phyloP scores from a whole-genome alignment of 2,113 vertebrate genomes.

The Paradisaea rubra region DNA sequence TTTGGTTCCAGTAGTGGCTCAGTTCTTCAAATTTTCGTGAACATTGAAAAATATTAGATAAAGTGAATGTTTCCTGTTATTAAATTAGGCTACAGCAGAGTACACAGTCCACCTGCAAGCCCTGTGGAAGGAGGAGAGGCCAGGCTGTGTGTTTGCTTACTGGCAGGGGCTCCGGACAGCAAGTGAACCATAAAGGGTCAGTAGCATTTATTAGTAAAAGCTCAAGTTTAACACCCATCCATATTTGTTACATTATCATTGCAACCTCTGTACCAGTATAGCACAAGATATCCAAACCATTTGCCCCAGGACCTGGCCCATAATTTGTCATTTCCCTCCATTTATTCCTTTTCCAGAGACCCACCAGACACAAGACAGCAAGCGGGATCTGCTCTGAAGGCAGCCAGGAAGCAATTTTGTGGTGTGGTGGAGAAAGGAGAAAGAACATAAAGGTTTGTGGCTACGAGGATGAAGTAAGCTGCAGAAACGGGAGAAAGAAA shows the following conservation, averaged over 20 bases:
- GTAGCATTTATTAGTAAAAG: background rate
- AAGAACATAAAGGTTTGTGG: background rate
- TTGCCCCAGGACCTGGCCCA: background rate
- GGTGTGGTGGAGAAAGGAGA: background rate
- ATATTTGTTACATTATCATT: background rate
- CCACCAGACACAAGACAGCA: background rate
- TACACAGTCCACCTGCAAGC: background rate
- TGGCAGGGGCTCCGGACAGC: background rate
- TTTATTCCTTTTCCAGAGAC: background rate
- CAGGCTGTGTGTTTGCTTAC: background rate
- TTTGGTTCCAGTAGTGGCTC: background rate
- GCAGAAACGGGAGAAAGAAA: background rate
- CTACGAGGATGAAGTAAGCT: background rate
- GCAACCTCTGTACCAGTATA: background rate
- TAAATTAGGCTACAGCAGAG: background rate
- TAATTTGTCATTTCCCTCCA: background rate
- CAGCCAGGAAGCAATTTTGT: background rate
- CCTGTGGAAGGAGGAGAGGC: background rate
- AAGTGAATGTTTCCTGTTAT: background rate
- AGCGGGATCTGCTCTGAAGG: background rate
- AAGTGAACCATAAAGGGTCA: background rate
- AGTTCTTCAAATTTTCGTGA: background rate
- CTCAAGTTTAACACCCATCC: background rate
- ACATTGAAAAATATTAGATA: background rate
- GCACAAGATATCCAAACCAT: background rate